These are phyloP conservation scores for Tyria jacobaeae DNA, from an alignment of 2,888 invertebrate species.

Conservation along the genomic window DNA sequence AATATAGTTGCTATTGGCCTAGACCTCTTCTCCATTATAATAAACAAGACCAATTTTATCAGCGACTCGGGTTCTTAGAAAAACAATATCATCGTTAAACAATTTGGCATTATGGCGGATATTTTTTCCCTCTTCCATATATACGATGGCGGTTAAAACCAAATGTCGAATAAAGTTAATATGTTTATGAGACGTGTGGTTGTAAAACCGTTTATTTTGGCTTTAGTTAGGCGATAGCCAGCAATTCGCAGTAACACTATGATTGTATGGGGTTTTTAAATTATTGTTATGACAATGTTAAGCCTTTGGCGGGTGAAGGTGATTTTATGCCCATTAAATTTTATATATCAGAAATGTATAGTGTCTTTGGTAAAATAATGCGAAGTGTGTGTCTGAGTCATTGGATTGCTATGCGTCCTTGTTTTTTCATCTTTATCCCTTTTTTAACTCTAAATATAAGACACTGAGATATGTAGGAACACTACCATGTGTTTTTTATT, in stretches of 20 bases:
- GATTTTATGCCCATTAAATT: constrained; percentile 3
- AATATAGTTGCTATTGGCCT: not conserved
- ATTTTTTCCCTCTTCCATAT: constrained; percentile 45
- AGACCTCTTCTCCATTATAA: not conserved
- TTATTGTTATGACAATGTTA: constrained; percentile 40
- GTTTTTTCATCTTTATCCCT: not conserved
- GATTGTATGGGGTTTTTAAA: constrained; percentile 55
- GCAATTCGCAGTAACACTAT: constrained; percentile 62
- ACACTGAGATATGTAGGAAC: too few relatives aligned
- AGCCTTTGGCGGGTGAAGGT: constrained; percentile 17
- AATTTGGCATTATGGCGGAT: constrained; percentile 57
- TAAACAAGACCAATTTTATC: constrained; percentile 23
- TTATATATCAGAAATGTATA: constrained; percentile 5
- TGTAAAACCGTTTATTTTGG: constrained; percentile 67
- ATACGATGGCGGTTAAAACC: constrained; percentile 60
- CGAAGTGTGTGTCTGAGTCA: constrained; percentile 9
- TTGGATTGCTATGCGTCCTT: not conserved
- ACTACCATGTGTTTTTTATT: too few relatives aligned
- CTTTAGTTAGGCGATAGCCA: constrained; percentile 65
- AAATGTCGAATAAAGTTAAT: constrained; percentile 77
- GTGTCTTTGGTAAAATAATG: constrained; percentile 1
- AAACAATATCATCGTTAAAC: constrained; percentile 33
- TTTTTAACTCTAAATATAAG: too few relatives aligned
- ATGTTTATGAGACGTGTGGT: constrained; percentile 73
- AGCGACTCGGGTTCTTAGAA: constrained; percentile 56